Percentiles rank a stretch among this genome's conserved stretches.
phyloP scores from a whole-genome alignment of 2,888 invertebrate genomes.

The Rhagophthalmus giganteus region DNA sequence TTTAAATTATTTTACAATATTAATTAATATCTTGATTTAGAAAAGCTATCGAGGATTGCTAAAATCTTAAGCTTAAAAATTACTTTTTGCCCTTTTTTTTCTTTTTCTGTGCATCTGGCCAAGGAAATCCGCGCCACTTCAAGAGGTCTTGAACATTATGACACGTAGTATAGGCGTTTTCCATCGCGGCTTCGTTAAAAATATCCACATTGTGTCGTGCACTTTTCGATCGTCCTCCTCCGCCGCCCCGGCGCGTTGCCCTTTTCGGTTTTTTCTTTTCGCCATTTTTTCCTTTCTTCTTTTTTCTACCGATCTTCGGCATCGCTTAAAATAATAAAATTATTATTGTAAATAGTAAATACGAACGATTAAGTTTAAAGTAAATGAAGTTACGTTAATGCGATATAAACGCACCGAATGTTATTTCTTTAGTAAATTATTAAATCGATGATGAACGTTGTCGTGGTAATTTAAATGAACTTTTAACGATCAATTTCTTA shows the following conservation, averaged over 20 bases:
- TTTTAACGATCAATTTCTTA: too few species aligned
- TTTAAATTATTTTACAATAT: not conserved
- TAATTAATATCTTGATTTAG: too few species aligned
- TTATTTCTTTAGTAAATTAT: too few species aligned
- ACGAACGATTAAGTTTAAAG: too few species aligned
- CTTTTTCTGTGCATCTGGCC: conserved; percentile 85
- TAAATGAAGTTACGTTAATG: too few species aligned
- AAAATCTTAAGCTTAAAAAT: not conserved
- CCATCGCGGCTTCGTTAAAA: conserved; percentile 88
- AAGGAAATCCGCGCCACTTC: conserved; percentile 83
- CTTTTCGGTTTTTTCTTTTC: conserved; percentile 52
- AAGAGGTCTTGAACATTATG: conserved; percentile 90
- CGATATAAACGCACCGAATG: too few species aligned
- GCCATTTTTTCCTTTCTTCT: conserved; percentile 40
- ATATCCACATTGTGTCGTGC: conserved; percentile 79
- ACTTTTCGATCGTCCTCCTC: conserved; percentile 62
- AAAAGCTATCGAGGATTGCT: not conserved
- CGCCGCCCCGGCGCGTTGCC: conserved; percentile 56
- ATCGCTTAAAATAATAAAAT: too few species aligned
- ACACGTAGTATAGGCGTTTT: conserved; percentile 91
- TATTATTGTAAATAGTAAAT: too few species aligned
- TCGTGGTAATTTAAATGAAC: too few species aligned
- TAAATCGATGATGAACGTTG: too few species aligned
- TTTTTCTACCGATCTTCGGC: conserved; percentile 59
- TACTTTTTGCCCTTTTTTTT: conserved; percentile 77